Conservation (phyloP, 2,113 vertebrate species). For the Tupaia tana region DNA sequence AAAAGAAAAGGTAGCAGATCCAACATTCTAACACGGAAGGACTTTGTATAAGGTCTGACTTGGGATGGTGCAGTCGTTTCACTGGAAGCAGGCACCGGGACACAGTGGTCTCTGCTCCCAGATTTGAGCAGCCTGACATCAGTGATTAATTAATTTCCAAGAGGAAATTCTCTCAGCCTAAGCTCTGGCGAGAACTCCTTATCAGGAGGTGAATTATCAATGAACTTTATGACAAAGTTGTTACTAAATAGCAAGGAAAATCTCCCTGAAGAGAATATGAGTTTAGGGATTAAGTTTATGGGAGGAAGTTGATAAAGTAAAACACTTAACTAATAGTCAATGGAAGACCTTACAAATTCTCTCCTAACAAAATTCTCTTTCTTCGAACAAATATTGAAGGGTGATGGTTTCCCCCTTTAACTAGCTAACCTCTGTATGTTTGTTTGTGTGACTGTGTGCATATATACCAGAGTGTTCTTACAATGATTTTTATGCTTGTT, state of each 20-base stretch:
- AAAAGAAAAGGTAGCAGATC: background rate
- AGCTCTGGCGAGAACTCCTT: slow-evolving; percentile 59
- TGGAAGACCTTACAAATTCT: background rate
- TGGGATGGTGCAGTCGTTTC: background rate
- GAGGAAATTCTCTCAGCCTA: slow-evolving; percentile 61
- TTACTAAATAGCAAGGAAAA: slow-evolving; percentile 22
- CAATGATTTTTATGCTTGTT: background rate
- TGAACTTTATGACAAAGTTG: slow-evolving; percentile 56
- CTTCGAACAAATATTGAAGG: background rate
- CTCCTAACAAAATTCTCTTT: background rate
- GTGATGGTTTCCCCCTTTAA: background rate
- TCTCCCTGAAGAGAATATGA: background rate
- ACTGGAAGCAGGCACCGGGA: background rate
- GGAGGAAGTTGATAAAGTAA: background rate
- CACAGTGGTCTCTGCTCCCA: background rate
- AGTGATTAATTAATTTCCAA: slow-evolving; percentile 23
- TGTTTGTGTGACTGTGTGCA: background rate
- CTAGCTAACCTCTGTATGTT: background rate
- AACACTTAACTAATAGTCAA: slow-evolving; percentile 7
- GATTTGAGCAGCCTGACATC: slow-evolving; percentile 36
- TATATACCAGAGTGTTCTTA: background rate
- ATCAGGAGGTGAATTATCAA: background rate
- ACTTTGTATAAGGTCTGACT: background rate
- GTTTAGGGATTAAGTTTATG: slow-evolving; percentile 33
- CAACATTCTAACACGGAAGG: background rate